Conservation (phyloP, 2,888 invertebrate genomes). For the Leptopilina myrica region DNA sequence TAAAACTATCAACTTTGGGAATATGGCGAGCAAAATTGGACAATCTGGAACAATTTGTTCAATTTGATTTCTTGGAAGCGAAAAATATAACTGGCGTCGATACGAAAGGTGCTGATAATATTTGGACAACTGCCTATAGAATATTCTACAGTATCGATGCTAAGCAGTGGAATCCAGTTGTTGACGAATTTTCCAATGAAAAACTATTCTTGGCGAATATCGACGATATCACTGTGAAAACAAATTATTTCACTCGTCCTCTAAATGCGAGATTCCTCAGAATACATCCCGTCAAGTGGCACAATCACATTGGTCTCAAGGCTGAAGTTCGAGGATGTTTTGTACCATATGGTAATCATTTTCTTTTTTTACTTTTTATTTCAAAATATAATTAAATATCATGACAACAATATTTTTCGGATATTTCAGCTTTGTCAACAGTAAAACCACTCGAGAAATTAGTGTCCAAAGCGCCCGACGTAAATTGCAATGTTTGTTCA, state of each 20-base stretch:
- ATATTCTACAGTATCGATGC: conserved; percentile 86
- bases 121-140: conserved; percentile 87
- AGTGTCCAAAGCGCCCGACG: not conserved
- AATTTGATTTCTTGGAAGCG: conserved; percentile 87
- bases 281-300: conserved; percentile 86
- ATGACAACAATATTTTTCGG: not conserved
- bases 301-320: conserved; percentile 84
- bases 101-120: conserved; percentile 84
- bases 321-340: conserved; percentile 89
- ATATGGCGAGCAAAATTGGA: conserved; percentile 64
- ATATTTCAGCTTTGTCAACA: not conserved
- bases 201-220: conserved; percentile 86
- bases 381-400: not conserved
- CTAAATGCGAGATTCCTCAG: conserved; percentile 85
- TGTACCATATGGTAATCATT: conserved; percentile 81
- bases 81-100: conserved; percentile 88
- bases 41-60: conserved; percentile 67
- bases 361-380: not conserved
- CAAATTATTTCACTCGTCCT: conserved; percentile 84
- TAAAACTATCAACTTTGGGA: conserved; percentile 58
- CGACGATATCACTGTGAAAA: conserved; percentile 81
- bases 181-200: conserved; percentile 78
- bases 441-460: not conserved
- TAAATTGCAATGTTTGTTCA: conserved; percentile 79
- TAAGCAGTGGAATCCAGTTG: conserved; percentile 83